A percentile compares a stretch with the other conserved stretches of the same genome.
These are phyloP conservation scores for Glaucidium brasilianum DNA, from an alignment of 2,113 vertebrate species.

Conservation along the genomic window DNA sequence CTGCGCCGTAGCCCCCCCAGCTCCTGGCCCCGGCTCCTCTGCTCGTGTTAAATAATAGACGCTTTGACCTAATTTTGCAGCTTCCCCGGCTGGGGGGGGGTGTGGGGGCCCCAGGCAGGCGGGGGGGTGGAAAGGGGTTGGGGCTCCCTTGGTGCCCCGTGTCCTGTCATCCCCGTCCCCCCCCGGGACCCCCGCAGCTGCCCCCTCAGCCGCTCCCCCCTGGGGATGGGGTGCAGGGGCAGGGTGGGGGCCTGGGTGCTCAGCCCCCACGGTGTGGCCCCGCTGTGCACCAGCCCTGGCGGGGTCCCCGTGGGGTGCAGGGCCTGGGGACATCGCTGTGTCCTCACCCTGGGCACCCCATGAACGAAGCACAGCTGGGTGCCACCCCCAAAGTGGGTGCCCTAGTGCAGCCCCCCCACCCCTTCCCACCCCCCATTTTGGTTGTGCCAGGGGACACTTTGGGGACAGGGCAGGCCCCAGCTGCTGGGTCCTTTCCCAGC, in stretches of 20 bases:
- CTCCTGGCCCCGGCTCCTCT: neutral
- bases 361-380: neutral
- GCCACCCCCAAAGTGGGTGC: accelerated
- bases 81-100: neutral
- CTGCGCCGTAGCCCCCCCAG: neutral
- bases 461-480: neutral
- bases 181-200: neutral
- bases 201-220: neutral
- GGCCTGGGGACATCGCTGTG: accelerated
- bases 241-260: too few species aligned
- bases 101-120: neutral
- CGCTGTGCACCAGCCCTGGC: neutral
- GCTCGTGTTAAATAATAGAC: neutral
- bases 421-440: accelerated
- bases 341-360: neutral
- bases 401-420: too few species aligned
- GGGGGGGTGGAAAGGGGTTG: neutral
- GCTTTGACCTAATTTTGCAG: slow-evolving; percentile 25
- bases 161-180: neutral
- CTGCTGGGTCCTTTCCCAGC: neutral
- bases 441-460: neutral
- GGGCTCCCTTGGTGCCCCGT: neutral
- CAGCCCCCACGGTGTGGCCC: too few species aligned
- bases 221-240: neutral
- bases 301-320: neutral